Evolutionary conservation across 1,140 invertebrate genomes (phyloP).

Genomic region (Venturia canescens): DNA sequence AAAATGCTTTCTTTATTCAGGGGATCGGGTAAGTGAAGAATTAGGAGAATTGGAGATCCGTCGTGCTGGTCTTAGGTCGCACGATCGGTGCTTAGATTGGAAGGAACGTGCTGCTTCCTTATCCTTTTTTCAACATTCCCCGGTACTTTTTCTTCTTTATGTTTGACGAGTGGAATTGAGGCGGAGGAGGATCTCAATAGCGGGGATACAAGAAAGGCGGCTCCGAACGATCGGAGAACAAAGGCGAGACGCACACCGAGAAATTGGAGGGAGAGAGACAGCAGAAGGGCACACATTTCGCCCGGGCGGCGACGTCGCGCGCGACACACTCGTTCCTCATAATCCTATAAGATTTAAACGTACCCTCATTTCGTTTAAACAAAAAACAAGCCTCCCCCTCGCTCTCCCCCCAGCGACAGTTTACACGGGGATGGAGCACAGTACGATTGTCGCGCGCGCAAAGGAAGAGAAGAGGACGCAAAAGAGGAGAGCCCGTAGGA

Average conservation of each 20-base stretch:
- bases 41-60: slow-evolving; percentile 36
- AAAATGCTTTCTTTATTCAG: slow-evolving; percentile 8
- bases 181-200: neutral
- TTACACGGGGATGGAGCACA: slow-evolving; percentile 53
- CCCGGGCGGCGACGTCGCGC: slow-evolving; percentile 33
- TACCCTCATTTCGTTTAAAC: slow-evolving; percentile 60
- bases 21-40: slow-evolving; percentile 38
- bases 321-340: slow-evolving; percentile 60
- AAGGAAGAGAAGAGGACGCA: slow-evolving; percentile 17
- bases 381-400: slow-evolving; percentile 61
- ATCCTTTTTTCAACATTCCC: slow-evolving; percentile 1
- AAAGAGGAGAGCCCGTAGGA: slow-evolving; percentile 32
- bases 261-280: slow-evolving; percentile 46
- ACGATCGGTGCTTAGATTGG: slow-evolving; percentile 40
- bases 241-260: slow-evolving; percentile 17
- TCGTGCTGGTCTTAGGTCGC: slow-evolving; percentile 16
- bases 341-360: slow-evolving; percentile 69
- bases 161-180: slow-evolving; percentile 27
- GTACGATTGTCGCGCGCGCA: neutral
- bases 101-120: slow-evolving; percentile 14
- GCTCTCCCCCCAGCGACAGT: slow-evolving; percentile 41
- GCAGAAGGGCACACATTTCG: slow-evolving; percentile 35
- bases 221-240: slow-evolving; percentile 39
- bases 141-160: slow-evolving; percentile 14
- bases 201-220: neutral